A percentile compares a stretch with the other conserved stretches of the same genome.
Conservation (phyloP, 2,888 invertebrate species). For the Scaptodrosophila latifasciaeformis region DNA sequence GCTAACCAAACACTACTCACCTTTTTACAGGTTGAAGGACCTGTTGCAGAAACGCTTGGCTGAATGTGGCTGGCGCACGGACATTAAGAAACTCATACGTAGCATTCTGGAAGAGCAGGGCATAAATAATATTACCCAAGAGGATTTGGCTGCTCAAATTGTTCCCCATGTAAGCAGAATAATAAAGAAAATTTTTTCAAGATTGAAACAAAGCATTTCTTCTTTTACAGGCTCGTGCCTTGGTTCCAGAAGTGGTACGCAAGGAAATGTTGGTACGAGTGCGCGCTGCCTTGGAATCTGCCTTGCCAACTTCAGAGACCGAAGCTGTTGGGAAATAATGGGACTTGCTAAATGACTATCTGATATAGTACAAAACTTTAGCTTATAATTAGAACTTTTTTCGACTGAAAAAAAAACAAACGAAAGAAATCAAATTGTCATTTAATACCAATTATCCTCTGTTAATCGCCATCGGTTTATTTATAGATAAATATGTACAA, state of each 20-base stretch:
- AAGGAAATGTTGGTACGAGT: constrained; percentile 85
- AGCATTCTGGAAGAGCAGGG: constrained; percentile 87
- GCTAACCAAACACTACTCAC: neutral
- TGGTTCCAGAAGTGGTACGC: constrained; percentile 93
- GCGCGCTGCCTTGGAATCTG: constrained; percentile 27
- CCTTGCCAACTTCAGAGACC: neutral
- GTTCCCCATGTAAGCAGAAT: constrained; percentile 78
- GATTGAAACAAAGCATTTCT: neutral
- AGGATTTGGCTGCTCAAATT: constrained; percentile 86
- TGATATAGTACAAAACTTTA: no score
- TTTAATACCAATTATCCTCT: no score
- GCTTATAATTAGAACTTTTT: no score
- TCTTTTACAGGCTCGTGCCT: constrained; percentile 80
- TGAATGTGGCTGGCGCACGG: constrained; percentile 96
- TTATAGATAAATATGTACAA: constrained; percentile 31
- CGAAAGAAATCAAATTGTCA: no score
- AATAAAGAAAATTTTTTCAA: neutral
- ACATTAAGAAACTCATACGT: constrained; percentile 89
- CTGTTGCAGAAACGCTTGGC: constrained; percentile 84
- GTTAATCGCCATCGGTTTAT: constrained; percentile 12
- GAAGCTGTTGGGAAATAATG: no score
- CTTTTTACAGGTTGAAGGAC: constrained; percentile 78
- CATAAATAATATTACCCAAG: constrained; percentile 79
- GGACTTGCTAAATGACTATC: no score
- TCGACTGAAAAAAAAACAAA: no score